These are phyloP conservation scores for Dryoscopus gambensis DNA, from an alignment of 2,113 vertebrate genomes.

Conservation along the genomic window DNA sequence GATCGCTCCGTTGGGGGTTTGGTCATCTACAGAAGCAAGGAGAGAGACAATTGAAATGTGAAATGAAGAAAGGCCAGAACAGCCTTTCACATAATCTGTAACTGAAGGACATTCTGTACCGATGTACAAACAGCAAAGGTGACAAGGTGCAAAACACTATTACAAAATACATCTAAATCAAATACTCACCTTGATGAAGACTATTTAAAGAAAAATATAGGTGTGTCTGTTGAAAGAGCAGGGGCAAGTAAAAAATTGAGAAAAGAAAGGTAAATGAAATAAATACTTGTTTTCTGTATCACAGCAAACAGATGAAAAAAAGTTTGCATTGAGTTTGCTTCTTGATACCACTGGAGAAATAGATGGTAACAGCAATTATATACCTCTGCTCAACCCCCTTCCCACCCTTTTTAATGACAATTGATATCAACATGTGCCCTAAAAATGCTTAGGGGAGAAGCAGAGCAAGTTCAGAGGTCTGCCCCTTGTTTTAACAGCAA, in stretches of 20 bases:
- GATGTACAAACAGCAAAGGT: not conserved
- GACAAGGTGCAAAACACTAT: not conserved
- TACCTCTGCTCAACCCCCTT: not conserved
- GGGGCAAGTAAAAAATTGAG: not conserved
- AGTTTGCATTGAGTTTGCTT: not conserved
- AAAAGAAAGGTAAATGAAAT: not conserved
- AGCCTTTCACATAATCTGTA: not conserved
- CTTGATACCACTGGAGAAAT: not conserved
- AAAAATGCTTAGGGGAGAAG: not conserved
- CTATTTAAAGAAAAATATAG: not conserved
- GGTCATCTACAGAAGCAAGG: slow-evolving; percentile 29
- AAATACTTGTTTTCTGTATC: not conserved
- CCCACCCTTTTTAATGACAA: not conserved
- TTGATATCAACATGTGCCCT: fast-evolving
- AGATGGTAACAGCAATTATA: not conserved
- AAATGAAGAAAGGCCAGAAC: not conserved
- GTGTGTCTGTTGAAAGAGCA: not conserved
- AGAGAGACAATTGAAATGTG: not conserved
- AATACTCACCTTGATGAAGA: not conserved
- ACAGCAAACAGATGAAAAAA: not conserved
- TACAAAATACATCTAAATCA: not conserved
- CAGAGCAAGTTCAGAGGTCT: not conserved
- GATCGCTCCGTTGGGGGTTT: slow-evolving; percentile 3
- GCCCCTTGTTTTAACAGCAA: not conserved
- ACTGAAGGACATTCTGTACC: not conserved